Conservation (phyloP, 2,797 vertebrate species). For the Glyptemys insculpta region DNA sequence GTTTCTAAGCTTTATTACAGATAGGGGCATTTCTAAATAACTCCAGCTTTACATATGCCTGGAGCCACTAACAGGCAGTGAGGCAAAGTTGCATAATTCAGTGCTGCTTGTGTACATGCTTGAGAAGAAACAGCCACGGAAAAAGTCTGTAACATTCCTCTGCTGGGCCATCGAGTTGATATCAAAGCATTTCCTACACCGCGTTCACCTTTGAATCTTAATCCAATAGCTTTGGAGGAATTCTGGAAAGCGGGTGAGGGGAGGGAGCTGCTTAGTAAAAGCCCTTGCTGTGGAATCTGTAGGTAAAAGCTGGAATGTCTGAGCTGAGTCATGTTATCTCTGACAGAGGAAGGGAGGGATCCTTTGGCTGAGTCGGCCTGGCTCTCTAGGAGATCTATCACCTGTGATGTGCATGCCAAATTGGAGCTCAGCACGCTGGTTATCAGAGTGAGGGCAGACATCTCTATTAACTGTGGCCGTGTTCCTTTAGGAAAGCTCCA, state of each 20-base stretch:
- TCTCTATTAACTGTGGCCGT: neutral
- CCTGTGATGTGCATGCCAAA: neutral
- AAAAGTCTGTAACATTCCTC: conserved; percentile 77
- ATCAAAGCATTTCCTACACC: conserved; percentile 70
- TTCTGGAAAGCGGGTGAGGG: neutral
- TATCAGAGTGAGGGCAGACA: neutral
- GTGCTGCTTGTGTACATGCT: conserved; percentile 54
- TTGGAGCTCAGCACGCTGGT: neutral
- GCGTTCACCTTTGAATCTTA: conserved; percentile 74
- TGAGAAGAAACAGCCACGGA: conserved; percentile 79
- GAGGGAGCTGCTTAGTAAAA: neutral
- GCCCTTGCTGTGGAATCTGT: neutral
- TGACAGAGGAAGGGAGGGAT: neutral
- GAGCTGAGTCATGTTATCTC: neutral
- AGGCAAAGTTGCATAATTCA: conserved; percentile 64
- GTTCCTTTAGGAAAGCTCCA: neutral
- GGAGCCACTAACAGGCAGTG: conserved; percentile 30
- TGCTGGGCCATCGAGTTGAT: conserved; percentile 33
- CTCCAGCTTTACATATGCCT: neutral
- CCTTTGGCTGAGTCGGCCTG: neutral
- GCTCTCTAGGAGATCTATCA: neutral
- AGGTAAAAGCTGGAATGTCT: neutral
- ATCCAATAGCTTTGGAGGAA: conserved; percentile 63
- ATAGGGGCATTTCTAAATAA: conserved; percentile 21
- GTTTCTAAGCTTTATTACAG: conserved; percentile 53